Percentiles rank a stretch among this genome's conserved stretches.
phyloP scores from a whole-genome alignment of 1,140 invertebrate genomes.

The Zophobas atratus region DNA sequence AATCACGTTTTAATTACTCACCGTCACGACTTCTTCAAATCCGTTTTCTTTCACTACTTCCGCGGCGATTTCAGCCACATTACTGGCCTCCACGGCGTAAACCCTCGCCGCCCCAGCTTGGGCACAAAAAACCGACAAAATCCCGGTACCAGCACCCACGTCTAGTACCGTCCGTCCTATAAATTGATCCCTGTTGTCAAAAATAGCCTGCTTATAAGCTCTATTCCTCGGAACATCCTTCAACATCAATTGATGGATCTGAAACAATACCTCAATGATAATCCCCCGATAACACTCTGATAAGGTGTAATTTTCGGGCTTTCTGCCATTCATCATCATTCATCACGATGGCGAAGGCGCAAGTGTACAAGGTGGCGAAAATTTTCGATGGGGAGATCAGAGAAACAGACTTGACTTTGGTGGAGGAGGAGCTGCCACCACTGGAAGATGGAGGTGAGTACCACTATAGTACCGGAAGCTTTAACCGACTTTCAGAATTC shows the following conservation, averaged over 20 bases:
- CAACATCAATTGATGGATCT: slow-evolving; percentile 87
- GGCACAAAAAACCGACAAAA: slow-evolving; percentile 96
- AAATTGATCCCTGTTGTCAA: slow-evolving; percentile 78
- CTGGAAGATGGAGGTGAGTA: slow-evolving; percentile 75
- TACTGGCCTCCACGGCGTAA: slow-evolving; percentile 94
- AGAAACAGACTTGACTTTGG: slow-evolving; percentile 74
- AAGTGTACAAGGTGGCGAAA: slow-evolving; percentile 74
- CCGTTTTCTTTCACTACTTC: slow-evolving; percentile 86
- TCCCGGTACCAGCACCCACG: slow-evolving; percentile 97
- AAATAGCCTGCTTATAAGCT: slow-evolving; percentile 88
- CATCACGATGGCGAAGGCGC: slow-evolving; percentile 69
- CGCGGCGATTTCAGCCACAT: slow-evolving; percentile 89
- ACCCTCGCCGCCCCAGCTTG: slow-evolving; percentile 94
- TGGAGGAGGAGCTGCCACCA: slow-evolving; percentile 74
- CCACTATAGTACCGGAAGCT: not conserved
- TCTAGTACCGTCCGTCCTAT: slow-evolving; percentile 90
- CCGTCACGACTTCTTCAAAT: slow-evolving; percentile 72
- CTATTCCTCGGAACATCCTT: slow-evolving; percentile 85
- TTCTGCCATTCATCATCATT: not conserved
- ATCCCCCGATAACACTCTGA: slow-evolving; percentile 10
- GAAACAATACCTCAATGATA: slow-evolving; percentile 45
- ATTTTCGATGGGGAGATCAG: slow-evolving; percentile 77
- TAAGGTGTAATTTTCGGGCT: slow-evolving; percentile 27
- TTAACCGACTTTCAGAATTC: slow-evolving; percentile 71
- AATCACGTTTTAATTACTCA: slow-evolving; percentile 60